Conservation (phyloP, 2,797 vertebrate species). For the Poliocrania exsul region DNA sequence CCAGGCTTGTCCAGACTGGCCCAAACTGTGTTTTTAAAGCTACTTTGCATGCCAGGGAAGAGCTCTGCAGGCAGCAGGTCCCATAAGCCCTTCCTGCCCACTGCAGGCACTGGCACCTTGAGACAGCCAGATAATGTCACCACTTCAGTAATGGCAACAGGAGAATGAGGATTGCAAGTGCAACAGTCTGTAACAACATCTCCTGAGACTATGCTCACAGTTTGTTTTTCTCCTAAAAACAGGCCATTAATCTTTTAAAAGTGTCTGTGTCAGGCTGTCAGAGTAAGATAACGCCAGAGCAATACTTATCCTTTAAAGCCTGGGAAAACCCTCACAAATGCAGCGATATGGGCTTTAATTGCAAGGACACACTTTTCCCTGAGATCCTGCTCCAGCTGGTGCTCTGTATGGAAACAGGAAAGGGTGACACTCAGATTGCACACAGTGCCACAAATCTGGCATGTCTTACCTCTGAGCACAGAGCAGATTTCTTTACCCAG, state of each 20-base stretch:
- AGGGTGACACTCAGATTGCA: neutral
- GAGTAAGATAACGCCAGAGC: neutral
- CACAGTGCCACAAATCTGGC: neutral
- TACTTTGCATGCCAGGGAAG: accelerated
- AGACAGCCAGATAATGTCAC: accelerated
- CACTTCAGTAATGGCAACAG: neutral
- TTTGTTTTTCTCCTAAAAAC: neutral
- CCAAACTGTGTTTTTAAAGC: accelerated
- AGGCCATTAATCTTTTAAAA: neutral
- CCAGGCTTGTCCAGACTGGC: neutral
- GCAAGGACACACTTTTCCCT: neutral
- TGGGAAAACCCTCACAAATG: neutral
- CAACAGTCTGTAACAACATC: neutral
- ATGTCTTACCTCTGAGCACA: neutral
- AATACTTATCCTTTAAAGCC: neutral
- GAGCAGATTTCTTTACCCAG: neutral
- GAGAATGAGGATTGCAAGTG: neutral
- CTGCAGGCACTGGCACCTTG: accelerated
- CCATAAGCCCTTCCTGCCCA: neutral
- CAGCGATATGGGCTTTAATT: neutral
- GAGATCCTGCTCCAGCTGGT: neutral
- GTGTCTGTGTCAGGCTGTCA: neutral
- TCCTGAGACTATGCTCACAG: neutral
- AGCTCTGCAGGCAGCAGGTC: neutral
- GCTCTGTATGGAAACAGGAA: accelerated